Conservation (phyloP, 2,797 vertebrate species). For the Naso thynnoides region DNA sequence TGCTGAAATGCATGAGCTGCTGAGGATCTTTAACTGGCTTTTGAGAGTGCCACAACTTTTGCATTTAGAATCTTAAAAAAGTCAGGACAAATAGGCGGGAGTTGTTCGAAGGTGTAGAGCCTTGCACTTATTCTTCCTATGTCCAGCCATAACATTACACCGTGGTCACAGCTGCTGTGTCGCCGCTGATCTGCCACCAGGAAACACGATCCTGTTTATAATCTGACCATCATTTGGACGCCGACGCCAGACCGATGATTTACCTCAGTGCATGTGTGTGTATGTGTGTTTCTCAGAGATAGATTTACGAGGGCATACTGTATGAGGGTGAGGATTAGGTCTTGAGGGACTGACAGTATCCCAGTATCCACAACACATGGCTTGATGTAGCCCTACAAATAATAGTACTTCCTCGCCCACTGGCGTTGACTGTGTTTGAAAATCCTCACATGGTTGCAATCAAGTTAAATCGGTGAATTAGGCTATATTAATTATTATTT, state of each 20-base stretch:
- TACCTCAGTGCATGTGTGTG: constrained; percentile 66
- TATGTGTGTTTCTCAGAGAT: constrained; percentile 58
- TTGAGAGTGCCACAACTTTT: constrained; percentile 4
- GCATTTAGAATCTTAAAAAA: constrained; percentile 39
- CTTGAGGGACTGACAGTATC: constrained; percentile 58
- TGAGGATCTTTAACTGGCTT: constrained; percentile 16
- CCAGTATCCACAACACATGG: constrained; percentile 35
- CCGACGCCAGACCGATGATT: constrained; percentile 80
- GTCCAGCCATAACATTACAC: constrained; percentile 79
- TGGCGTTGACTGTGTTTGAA: constrained; percentile 4
- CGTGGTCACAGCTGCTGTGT: constrained; percentile 75
- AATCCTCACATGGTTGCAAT: neutral
- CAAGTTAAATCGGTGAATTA: neutral
- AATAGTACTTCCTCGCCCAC: constrained; percentile 20
- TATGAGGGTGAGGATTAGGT: constrained; percentile 62
- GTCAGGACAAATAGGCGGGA: constrained; percentile 26
- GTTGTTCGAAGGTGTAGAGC: constrained; percentile 53
- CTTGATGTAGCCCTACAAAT: constrained; percentile 38
- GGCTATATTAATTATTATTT: neutral
- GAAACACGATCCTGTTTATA: constrained; percentile 76
- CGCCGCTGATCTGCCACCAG: constrained; percentile 74
- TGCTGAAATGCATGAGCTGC: constrained; percentile 21
- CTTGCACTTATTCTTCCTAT: constrained; percentile 44
- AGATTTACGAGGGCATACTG: constrained; percentile 73
- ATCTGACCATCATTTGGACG: constrained; percentile 76